Evolutionary conservation across 2,888 invertebrate genomes (phyloP).

Genomic region (Thera obeliscata): DNA sequence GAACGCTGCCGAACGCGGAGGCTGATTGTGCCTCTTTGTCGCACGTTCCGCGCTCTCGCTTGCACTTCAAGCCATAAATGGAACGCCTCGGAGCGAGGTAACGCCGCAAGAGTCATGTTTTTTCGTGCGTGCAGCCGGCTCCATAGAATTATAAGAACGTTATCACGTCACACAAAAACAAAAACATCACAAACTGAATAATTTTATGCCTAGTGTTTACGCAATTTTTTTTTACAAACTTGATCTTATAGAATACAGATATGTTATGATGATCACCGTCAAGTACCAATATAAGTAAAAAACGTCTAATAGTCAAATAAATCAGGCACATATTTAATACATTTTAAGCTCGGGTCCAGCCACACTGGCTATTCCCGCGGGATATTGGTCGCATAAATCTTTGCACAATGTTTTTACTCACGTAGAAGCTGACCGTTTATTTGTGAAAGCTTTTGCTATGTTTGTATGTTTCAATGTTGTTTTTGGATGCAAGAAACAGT

Average conservation of each 20-base stretch:
- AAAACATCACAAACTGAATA: no score
- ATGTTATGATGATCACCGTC: conserved; percentile 18
- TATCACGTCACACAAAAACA: no score
- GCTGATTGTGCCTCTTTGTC: no score
- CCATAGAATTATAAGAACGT: no score
- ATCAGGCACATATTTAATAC: conserved; percentile 34
- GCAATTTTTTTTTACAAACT: no score
- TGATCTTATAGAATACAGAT: background rate
- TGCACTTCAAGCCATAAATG: no score
- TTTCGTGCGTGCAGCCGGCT: no score
- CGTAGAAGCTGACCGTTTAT: conserved; percentile 35
- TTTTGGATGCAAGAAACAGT: conserved; percentile 3
- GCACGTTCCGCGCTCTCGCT: no score
- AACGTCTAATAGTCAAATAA: conserved; percentile 14
- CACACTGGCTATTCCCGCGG: conserved; percentile 29
- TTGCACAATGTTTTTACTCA: conserved; percentile 37
- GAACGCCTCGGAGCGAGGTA: no score
- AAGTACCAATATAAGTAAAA: background rate
- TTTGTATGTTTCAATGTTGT: conserved; percentile 14
- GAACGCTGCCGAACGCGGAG: no score
- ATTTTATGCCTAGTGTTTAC: no score
- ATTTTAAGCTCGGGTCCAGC: conserved; percentile 34
- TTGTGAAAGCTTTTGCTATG: conserved; percentile 28
- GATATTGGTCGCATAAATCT: conserved; percentile 45
- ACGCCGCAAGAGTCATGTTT: no score